Evolutionary conservation across 2,113 vertebrate species (phyloP).

Genomic region (Syngnathus floridae): DNA sequence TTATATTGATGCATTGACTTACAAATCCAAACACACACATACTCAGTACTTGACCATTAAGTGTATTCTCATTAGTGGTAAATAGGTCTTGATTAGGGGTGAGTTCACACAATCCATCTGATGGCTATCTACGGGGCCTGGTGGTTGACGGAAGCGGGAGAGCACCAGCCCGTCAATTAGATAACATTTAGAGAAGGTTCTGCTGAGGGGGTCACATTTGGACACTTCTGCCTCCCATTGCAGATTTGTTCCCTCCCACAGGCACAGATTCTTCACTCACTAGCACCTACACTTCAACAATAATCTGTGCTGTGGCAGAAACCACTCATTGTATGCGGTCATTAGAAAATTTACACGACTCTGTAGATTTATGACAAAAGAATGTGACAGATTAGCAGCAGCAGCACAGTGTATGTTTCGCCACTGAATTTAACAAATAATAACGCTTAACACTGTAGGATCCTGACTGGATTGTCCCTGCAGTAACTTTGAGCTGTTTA

Average conservation of each 20-base stretch:
- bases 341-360: too few relatives aligned
- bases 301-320: slow-evolving; percentile 40
- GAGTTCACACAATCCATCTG: slow-evolving; percentile 66
- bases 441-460: not conserved
- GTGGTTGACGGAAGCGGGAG: slow-evolving; percentile 40
- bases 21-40: slow-evolving; percentile 21
- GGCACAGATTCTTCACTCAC: slow-evolving; percentile 53
- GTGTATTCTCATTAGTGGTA: slow-evolving; percentile 65
- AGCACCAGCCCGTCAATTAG: slow-evolving; percentile 69
- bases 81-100: slow-evolving; percentile 61
- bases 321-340: slow-evolving; percentile 15
- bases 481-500: not conserved
- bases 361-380: too few relatives aligned
- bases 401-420: not conserved
- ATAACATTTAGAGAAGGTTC: slow-evolving; percentile 63
- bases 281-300: slow-evolving; percentile 41
- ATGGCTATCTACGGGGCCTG: slow-evolving; percentile 55
- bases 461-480: not conserved
- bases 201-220: slow-evolving; percentile 70
- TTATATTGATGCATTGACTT: slow-evolving; percentile 39
- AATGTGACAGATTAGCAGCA: too few relatives aligned
- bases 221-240: slow-evolving; percentile 66
- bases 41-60: slow-evolving; percentile 58
- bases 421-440: not conserved
- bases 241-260: slow-evolving; percentile 61